Evolutionary conservation across 2,113 vertebrate species (phyloP), one percentile per base, ranked within the genome.

Genomic region (Perca fluviatilis): DNA sequence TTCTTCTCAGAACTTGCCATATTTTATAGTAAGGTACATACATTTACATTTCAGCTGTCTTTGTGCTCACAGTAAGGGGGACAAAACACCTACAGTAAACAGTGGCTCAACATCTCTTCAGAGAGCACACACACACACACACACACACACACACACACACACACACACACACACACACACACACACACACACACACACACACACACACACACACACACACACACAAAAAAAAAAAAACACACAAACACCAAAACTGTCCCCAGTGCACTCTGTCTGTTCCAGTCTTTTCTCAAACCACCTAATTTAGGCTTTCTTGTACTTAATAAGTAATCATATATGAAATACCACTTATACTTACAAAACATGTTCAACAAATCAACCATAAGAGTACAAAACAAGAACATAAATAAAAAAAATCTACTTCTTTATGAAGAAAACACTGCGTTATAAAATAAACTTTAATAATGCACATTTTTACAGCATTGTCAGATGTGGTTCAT

Each of bases 11-110:
- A 93, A 91, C 90, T 93, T 94, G 93, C 91, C 88, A 91, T 88
- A 61, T 95, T 96, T 96, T 95, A 95, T 95, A 93, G 75, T 93
- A 93, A 94, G 88, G 82, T 95, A 94, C 92, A 94, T 88, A 93
- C 92, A 95, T 89, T 86, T 93, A 93, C 88, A 95, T 92, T 91
- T 94, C 92, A 91, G 81, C 94, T 91, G 82, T 89, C 91, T 88
- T 95, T 95, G 93, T 95, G 94, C 95, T 96, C 94, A 95, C 90
- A 92, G 91, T 93, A 77, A 93, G 67, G 84, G 91, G 89, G 84
- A 90, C 86, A 83, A 86, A 92, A 93, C 91, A 93, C 77, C 73
- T 46, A 89, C 82, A 84, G 88, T 88, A 90, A 92, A 93, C 84
- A 83, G 82, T 79, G 63, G 74, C 76, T 74, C 61, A 70, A 70